phyloP scores from a whole-genome alignment of 2,113 vertebrate genomes.

The Pedionomus torquatus region DNA sequence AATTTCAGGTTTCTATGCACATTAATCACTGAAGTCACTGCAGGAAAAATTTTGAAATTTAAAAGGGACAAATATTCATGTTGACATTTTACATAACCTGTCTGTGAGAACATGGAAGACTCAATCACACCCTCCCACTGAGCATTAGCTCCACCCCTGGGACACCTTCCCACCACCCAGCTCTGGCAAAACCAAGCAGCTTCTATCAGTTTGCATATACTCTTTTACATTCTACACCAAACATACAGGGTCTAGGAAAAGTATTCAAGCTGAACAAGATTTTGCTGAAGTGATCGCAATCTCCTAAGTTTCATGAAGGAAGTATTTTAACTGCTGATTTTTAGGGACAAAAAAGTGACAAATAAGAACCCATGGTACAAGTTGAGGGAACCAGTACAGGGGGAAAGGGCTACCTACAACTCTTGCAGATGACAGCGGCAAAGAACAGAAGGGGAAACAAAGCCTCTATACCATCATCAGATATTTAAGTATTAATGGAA shows the following conservation, averaged over 20 bases:
- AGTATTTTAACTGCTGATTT: background rate
- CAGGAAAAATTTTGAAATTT: background rate
- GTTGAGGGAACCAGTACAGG: rapidly evolving
- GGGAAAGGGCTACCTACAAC: background rate
- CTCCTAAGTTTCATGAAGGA: background rate
- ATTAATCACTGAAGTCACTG: background rate
- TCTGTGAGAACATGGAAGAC: background rate
- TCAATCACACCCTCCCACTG: background rate
- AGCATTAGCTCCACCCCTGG: background rate
- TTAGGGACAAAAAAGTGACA: background rate
- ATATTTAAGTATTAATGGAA: background rate
- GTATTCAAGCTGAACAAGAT: background rate
- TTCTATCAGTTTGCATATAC: background rate
- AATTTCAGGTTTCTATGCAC: background rate
- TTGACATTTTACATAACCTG: background rate
- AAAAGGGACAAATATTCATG: background rate
- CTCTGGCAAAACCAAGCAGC: background rate
- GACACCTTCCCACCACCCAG: background rate
- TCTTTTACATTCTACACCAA: background rate
- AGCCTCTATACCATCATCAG: background rate
- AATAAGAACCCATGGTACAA: background rate
- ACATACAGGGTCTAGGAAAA: background rate
- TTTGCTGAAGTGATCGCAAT: background rate
- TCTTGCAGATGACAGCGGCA: background rate
- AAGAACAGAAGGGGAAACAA: background rate